Conservation (phyloP, 2,888 invertebrate genomes). For the Oscheius sp. region DNA sequence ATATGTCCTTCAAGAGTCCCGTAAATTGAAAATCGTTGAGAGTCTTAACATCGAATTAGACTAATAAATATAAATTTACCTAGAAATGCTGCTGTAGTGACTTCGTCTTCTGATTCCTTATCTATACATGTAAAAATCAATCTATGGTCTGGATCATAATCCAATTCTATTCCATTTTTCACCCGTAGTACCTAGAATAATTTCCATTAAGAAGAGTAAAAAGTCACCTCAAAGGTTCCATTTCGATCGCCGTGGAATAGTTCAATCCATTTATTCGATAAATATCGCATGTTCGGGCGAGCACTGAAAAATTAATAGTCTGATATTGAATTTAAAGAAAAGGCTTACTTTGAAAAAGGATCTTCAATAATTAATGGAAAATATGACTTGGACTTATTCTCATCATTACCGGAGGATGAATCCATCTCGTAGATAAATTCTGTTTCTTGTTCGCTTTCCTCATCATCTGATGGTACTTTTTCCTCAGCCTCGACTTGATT, state of each 20-base stretch:
- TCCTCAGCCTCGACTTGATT: too few species aligned
- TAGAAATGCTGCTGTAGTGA: slow-evolving; percentile 2
- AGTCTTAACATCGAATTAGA: not conserved
- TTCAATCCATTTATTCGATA: not conserved
- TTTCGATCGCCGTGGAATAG: slow-evolving; percentile 1
- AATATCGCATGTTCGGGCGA: not conserved
- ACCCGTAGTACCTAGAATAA: not conserved
- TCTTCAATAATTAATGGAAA: too few species aligned
- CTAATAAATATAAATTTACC: not conserved
- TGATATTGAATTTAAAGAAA: too few species aligned
- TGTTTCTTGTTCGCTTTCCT: too few species aligned
- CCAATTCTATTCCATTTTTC: slow-evolving; percentile 10
- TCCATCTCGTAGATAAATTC: too few species aligned
- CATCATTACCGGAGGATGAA: too few species aligned
- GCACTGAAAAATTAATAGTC: slow-evolving; percentile 10
- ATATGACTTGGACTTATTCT: too few species aligned
- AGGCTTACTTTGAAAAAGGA: too few species aligned
- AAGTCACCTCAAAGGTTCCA: slow-evolving; percentile 9
- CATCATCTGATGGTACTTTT: too few species aligned
- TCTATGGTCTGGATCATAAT: not conserved
- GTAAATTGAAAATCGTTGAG: not conserved
- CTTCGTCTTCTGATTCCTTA: not conserved
- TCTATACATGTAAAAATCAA: not conserved
- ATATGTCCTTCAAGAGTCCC: slow-evolving; percentile 2
- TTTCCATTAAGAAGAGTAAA: not conserved